phyloP scores from a whole-genome alignment of 2,888 invertebrate genomes.

The Dromius quadrimaculatus region DNA sequence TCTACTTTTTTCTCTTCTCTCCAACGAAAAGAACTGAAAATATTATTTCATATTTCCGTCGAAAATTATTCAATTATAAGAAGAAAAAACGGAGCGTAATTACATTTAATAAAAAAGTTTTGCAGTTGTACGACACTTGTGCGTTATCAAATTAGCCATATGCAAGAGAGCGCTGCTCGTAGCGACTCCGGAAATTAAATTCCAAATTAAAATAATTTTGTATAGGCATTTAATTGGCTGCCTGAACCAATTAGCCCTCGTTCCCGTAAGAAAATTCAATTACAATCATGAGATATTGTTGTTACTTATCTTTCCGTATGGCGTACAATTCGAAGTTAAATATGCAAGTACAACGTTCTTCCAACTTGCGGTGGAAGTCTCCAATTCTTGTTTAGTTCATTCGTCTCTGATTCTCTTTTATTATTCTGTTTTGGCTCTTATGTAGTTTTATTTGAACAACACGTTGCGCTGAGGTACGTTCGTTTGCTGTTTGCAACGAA shows the following conservation, averaged over 20 bases:
- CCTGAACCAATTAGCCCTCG: slow-evolving; percentile 59
- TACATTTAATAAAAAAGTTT: slow-evolving; percentile 47
- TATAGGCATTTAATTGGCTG: slow-evolving; percentile 63
- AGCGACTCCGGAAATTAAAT: slow-evolving; percentile 54
- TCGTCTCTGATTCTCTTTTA: slow-evolving; percentile 29
- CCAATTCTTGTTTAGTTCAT: slow-evolving; percentile 20
- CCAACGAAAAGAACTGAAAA: neutral
- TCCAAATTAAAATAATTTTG: slow-evolving; percentile 64
- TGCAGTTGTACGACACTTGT: slow-evolving; percentile 18
- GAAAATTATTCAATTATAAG: slow-evolving; percentile 38
- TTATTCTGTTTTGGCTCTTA: slow-evolving; percentile 5
- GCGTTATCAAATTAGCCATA: slow-evolving; percentile 47
- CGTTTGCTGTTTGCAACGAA: neutral
- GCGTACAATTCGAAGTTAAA: neutral
- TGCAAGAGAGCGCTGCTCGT: slow-evolving; percentile 21
- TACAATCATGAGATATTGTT: slow-evolving; percentile 48
- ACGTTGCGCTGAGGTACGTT: too few species aligned
- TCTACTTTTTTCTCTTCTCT: slow-evolving; percentile 30
- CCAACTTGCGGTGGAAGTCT: neutral
- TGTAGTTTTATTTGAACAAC: slow-evolving; percentile 14
- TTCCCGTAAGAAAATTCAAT: slow-evolving; percentile 46
- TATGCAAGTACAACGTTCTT: neutral
- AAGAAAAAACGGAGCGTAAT: slow-evolving; percentile 35
- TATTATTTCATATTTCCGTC: slow-evolving; percentile 24
- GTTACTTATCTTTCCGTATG: slow-evolving; percentile 5